Conservation (phyloP, 2,888 invertebrate species). For the Caenorhabditis sp. region DNA sequence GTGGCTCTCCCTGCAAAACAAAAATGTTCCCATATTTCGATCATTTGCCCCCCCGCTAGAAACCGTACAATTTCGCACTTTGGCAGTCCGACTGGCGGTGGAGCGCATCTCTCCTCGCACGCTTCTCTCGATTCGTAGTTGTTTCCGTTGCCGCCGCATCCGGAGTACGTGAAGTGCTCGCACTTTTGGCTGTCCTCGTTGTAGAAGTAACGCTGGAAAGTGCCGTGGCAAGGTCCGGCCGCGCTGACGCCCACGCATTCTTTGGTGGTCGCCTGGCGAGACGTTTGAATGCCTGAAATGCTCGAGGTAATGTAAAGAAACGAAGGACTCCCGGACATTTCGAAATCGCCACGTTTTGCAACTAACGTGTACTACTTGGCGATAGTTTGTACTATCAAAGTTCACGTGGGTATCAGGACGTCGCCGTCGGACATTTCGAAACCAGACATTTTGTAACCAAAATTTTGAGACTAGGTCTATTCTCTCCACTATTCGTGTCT, state of each 20-base stretch:
- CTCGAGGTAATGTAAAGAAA: too few relatives aligned
- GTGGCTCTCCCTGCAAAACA: slow-evolving; percentile 59
- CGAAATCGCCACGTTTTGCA: too few relatives aligned
- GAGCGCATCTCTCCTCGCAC: slow-evolving; percentile 70
- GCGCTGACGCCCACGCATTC: slow-evolving; percentile 71
- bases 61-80: slow-evolving; percentile 55
- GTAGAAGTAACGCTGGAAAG: slow-evolving; percentile 72
- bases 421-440: too few relatives aligned
- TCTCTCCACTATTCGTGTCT: too few relatives aligned
- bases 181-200: slow-evolving; percentile 72
- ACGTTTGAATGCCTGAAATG: slow-evolving; percentile 71
- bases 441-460: too few relatives aligned
- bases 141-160: slow-evolving; percentile 79
- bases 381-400: too few relatives aligned
- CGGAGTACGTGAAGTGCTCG: slow-evolving; percentile 67
- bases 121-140: slow-evolving; percentile 73
- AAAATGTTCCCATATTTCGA: neutral
- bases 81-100: slow-evolving; percentile 61
- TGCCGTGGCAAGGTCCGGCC: slow-evolving; percentile 73
- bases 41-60: neutral
- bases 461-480: too few relatives aligned
- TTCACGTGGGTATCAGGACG: too few relatives aligned
- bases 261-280: slow-evolving; percentile 63
- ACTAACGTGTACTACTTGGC: too few relatives aligned
- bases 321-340: too few relatives aligned